phyloP scores from a whole-genome alignment of 2,888 invertebrate genomes.

The Sarcophaga caerulescens region DNA sequence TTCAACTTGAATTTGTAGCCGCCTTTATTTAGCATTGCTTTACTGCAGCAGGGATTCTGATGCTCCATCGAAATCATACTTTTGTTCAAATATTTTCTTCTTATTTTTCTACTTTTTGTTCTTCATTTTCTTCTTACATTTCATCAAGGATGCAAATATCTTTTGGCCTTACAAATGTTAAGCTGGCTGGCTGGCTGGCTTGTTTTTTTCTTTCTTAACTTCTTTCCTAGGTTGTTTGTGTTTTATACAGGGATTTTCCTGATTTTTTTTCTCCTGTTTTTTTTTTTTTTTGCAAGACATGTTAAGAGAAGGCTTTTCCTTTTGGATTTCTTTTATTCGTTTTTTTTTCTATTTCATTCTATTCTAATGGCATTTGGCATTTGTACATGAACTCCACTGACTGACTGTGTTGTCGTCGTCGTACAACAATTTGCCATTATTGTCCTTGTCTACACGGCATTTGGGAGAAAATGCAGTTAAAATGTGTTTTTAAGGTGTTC shows the following conservation, averaged over 20 bases:
- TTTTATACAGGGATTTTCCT: slow-evolving; percentile 11
- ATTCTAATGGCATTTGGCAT: slow-evolving; percentile 52
- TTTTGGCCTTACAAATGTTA: slow-evolving; percentile 58
- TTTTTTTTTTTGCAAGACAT: slow-evolving; percentile 19
- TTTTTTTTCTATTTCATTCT: slow-evolving; percentile 17
- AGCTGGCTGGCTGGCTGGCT: slow-evolving; percentile 37
- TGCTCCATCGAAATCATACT: not conserved
- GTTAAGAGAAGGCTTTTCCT: slow-evolving; percentile 29
- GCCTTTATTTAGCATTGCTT: slow-evolving; percentile 16
- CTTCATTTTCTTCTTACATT: slow-evolving; percentile 53
- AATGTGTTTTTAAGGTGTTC: slow-evolving; percentile 67
- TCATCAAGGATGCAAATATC: slow-evolving; percentile 64
- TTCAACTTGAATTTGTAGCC: slow-evolving; percentile 46
- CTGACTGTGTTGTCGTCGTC: slow-evolving; percentile 13
- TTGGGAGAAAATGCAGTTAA: slow-evolving; percentile 62
- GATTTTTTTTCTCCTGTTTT: slow-evolving; percentile 36
- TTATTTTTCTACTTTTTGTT: too few species aligned
- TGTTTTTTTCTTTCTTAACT: not conserved
- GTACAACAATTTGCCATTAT: slow-evolving; percentile 67
- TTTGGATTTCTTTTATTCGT: slow-evolving; percentile 8
- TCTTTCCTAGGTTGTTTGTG: slow-evolving; percentile 19
- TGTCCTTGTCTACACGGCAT: slow-evolving; percentile 68
- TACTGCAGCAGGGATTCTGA: not conserved
- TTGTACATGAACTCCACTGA: slow-evolving; percentile 50
- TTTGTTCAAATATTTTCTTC: not conserved